Evolutionary conservation across 1,140 invertebrate species (phyloP), one percentile per base, ranked within the genome.

Genomic region (Tetramorium parvispinum): DNA sequence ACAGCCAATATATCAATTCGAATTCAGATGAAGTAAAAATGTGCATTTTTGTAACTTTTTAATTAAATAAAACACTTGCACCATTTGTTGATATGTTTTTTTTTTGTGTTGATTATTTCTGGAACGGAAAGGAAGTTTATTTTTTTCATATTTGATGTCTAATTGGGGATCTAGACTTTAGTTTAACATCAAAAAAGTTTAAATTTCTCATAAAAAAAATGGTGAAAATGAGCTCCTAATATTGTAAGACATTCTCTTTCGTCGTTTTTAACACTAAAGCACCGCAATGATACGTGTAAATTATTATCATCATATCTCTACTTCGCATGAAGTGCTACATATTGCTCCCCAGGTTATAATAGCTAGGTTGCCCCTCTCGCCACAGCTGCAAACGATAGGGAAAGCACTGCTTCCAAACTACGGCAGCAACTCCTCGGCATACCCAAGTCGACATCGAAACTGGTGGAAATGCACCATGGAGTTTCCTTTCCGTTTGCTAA

Each of bases 401-500:
- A 83, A 83, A 71, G 53, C 79, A 75, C 70, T 21, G 55, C 40
- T 82, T 53, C 53, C 79, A 83, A 83, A 83, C 53, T 57, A 83
- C 37, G 40, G 53, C 13, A 49, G 68, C 61, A 85, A 85, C 73
- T 85, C 59, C 43, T 10, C 59, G 10, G 32, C 10, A 77, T 59
- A 40, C 61, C 49, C 27, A 85, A 77, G 73, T 78, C 82, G 73
- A 78, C 82, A 61, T 73, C 57, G 71, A 85, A 78, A 85, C 82
- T 55, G 71, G 51, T 65, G 46, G 82, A 76, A 78, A 85, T 65
- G 57, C 59, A 63, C 40, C 82, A 46, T 16, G 63, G 51, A 86
- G 75, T 57, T 55, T 68, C n/a, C 59, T 81, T 86, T 79, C 40
- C 85, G 76, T 79, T 86, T 86, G 75, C 51, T 63, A 77, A 86